Percentiles rank a stretch among this genome's conserved stretches.
Evolutionary conservation across 2,113 vertebrate species (phyloP).

Genomic region (Monopterus albus): DNA sequence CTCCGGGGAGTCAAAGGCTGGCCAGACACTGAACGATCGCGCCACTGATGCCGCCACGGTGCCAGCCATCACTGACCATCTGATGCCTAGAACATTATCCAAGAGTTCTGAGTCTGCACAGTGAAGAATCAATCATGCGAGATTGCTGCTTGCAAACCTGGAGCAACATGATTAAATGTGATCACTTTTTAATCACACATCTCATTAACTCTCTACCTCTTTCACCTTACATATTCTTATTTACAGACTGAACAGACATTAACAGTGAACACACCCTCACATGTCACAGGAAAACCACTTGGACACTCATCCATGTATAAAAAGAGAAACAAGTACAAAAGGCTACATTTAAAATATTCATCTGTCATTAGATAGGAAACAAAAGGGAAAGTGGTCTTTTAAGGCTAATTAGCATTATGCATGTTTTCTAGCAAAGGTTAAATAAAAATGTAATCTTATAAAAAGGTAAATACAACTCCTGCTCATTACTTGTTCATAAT

Average conservation of each 20-base stretch:
- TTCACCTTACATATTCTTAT: too few species aligned
- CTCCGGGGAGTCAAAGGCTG: constrained; percentile 54
- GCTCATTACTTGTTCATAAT: constrained; percentile 42
- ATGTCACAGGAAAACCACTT: too few species aligned
- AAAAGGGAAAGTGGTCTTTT: too few species aligned
- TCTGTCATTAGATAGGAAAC: constrained; percentile 6
- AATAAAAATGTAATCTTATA: constrained; percentile 62
- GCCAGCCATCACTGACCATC: constrained; percentile 67
- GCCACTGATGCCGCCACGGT: constrained; percentile 43
- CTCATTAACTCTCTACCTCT: too few species aligned
- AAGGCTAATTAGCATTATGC: too few species aligned
- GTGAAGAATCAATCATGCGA: constrained; percentile 29
- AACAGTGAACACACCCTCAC: too few species aligned
- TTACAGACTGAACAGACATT: too few species aligned
- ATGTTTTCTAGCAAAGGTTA: constrained; percentile 24
- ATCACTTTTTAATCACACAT: constrained; percentile 10
- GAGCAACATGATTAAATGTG: constrained; percentile 12
- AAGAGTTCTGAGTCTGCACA: constrained; percentile 50
- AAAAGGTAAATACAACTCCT: constrained; percentile 48
- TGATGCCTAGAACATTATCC: constrained; percentile 59
- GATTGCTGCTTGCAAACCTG: constrained; percentile 27
- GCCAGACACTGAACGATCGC: constrained; percentile 64
- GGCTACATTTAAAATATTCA: background rate
- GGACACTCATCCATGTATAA: too few species aligned
- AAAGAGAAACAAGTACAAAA: too few species aligned